Evolutionary conservation across 2,797 vertebrate genomes (phyloP).

Genomic region (Momotus momota): DNA sequence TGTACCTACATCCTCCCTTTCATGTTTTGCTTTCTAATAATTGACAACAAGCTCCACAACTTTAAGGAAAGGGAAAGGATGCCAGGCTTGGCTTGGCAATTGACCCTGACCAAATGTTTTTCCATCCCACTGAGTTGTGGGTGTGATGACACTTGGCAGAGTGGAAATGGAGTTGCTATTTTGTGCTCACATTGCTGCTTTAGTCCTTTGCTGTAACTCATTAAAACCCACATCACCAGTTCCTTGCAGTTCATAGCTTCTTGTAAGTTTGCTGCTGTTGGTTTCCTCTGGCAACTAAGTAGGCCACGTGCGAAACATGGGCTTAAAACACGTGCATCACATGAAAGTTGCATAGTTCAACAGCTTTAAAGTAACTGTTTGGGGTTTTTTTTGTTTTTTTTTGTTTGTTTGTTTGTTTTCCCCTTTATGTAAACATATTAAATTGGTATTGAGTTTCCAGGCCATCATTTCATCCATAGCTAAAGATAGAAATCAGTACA

Average conservation of each 20-base stretch:
- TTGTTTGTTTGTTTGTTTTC: too few species aligned
- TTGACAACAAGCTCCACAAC: background rate
- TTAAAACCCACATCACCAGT: background rate
- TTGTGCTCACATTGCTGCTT: background rate
- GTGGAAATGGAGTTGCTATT: conserved; percentile 37
- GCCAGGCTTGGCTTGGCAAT: background rate
- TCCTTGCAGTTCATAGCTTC: conserved; percentile 29
- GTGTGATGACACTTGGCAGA: background rate
- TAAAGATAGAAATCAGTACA: conserved; percentile 44
- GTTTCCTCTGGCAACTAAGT: conserved; percentile 42
- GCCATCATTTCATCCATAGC: conserved; percentile 19
- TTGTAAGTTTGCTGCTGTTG: conserved; percentile 34
- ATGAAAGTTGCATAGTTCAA: background rate
- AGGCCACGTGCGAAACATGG: background rate
- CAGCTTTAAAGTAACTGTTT: background rate
- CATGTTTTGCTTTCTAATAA: background rate
- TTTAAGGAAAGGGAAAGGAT: background rate
- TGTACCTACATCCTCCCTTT: background rate
- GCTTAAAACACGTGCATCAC: background rate
- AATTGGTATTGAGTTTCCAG: conserved; percentile 30
- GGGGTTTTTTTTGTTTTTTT: rapidly evolving
- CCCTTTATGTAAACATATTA: background rate
- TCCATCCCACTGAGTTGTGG: background rate
- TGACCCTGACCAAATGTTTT: background rate
- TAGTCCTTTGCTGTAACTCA: conserved; percentile 24